phyloP scores from a whole-genome alignment of 1,140 invertebrate genomes.

The Drosophila lacertosa region DNA sequence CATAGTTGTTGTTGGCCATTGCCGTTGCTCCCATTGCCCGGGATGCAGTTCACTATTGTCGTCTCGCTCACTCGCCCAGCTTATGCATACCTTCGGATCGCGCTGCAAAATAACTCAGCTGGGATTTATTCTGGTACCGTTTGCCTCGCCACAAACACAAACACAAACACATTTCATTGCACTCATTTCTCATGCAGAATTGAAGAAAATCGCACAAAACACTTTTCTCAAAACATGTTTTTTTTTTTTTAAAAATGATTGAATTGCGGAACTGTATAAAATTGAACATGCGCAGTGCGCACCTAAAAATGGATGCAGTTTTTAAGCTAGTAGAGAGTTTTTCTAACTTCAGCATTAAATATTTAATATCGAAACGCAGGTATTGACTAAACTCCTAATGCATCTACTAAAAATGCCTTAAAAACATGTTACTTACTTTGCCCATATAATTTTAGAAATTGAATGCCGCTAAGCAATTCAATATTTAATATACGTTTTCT shows the following conservation, averaged over 20 bases:
- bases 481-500: too few species aligned
- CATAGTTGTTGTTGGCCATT: constrained; percentile 18
- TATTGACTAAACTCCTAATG: too few species aligned
- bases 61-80: constrained; percentile 20
- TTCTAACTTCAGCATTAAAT: too few species aligned
- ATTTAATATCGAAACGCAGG: too few species aligned
- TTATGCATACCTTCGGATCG: neutral
- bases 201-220: constrained; percentile 4
- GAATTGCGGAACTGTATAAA: constrained; percentile 22
- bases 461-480: too few species aligned
- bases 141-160: constrained; percentile 21
- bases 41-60: constrained; percentile 37
- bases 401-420: too few species aligned
- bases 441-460: too few species aligned
- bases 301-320: constrained; percentile 5
- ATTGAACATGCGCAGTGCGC: constrained; percentile 61
- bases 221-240: neutral
- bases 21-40: constrained; percentile 29
- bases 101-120: neutral
- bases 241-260: constrained; percentile 19
- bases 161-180: neutral
- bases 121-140: constrained; percentile 38
- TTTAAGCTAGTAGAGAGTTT: neutral
- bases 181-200: constrained; percentile 12
- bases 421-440: too few species aligned